Conservation (phyloP, 2,797 vertebrate genomes). For the Pantherophis vulpinus region DNA sequence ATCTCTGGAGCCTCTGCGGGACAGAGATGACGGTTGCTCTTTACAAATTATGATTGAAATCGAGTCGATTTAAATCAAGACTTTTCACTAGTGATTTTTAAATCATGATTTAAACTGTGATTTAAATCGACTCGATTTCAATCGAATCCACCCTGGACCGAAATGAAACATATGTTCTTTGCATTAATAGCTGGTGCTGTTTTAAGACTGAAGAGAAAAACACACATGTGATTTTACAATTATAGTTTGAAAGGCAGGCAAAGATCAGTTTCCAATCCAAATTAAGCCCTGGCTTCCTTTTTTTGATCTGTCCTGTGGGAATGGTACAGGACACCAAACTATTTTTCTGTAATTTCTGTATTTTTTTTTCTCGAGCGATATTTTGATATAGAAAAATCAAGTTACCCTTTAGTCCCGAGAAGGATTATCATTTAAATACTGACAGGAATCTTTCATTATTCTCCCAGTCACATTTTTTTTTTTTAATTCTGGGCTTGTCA, state of each 20-base stretch:
- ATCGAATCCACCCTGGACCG: too few relatives aligned
- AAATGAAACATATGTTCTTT: not conserved
- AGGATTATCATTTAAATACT: not conserved
- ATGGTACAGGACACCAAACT: not conserved
- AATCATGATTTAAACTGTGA: too few relatives aligned
- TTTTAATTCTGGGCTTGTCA: not conserved
- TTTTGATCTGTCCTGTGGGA: not conserved
- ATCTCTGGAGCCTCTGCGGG: too few relatives aligned
- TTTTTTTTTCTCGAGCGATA: not conserved
- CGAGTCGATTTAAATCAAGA: too few relatives aligned
- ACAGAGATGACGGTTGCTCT: too few relatives aligned
- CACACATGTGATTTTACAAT: not conserved
- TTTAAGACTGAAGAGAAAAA: not conserved
- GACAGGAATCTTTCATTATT: not conserved
- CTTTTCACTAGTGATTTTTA: too few relatives aligned
- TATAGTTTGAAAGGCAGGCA: not conserved
- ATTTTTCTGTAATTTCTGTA: not conserved
- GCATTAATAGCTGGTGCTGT: not conserved
- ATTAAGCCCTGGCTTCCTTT: not conserved
- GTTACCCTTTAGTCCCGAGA: not conserved
- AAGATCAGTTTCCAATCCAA: not conserved
- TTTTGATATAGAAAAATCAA: not conserved
- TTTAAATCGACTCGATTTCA: too few relatives aligned
- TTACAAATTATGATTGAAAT: too few relatives aligned
- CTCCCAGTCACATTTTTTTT: not conserved